Evolutionary conservation across 2,797 vertebrate genomes (phyloP).

Genomic region (Pyrocephalus nanus): DNA sequence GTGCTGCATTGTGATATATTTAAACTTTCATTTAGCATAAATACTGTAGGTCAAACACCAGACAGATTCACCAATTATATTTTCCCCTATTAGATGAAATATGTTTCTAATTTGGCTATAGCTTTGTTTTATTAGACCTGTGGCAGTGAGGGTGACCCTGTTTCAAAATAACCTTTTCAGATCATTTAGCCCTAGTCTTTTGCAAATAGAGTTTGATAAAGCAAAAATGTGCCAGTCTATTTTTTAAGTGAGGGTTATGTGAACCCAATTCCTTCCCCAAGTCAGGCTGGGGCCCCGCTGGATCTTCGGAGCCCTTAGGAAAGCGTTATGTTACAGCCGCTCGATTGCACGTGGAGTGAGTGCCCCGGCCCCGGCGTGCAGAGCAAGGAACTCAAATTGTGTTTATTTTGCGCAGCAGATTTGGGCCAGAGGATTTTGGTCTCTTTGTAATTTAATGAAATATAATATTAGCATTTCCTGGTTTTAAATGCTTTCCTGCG

Average conservation of each 20-base stretch:
- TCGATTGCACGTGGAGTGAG: background rate
- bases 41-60: conserved; percentile 73
- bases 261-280: conserved; percentile 43
- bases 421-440: background rate
- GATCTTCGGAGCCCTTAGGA: background rate
- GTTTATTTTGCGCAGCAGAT: background rate
- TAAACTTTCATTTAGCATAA: conserved; percentile 69
- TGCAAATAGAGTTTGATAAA: conserved; percentile 31
- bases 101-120: conserved; percentile 74
- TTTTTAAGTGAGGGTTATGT: conserved; percentile 41
- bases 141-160: conserved; percentile 52
- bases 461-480: background rate
- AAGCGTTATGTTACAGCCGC: background rate
- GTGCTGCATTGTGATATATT: conserved; percentile 66
- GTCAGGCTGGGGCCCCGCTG: conserved; percentile 20
- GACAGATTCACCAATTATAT: conserved; percentile 74
- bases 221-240: conserved; percentile 29
- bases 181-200: conserved; percentile 31
- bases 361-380: fast-evolving
- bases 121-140: conserved; percentile 76
- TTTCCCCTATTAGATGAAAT: conserved; percentile 73
- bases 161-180: conserved; percentile 61
- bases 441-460: conserved; percentile 20
- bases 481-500: background rate
- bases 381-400: background rate